A percentile compares a stretch with the other conserved stretches of the same genome.
phyloP scores from a whole-genome alignment of 2,113 vertebrate genomes.

The Microtus ochrogaster region DNA sequence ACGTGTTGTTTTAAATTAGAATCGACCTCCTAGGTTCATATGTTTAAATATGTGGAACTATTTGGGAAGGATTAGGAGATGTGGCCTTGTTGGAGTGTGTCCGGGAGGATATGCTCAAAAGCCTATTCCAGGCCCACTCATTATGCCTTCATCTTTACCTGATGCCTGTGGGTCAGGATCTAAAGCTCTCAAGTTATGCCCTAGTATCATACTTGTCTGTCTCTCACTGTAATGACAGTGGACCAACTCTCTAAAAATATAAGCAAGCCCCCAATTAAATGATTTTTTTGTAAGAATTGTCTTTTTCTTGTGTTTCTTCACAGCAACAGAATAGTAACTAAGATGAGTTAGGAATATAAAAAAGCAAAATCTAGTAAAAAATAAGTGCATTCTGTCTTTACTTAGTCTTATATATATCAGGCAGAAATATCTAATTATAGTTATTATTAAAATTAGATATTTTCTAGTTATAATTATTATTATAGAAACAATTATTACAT shows the following conservation, averaged over 20 bases:
- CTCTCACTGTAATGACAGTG: background rate
- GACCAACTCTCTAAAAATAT: background rate
- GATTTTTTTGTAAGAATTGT: background rate
- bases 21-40: background rate
- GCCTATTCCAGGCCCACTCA: background rate
- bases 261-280: background rate
- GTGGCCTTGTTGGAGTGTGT: background rate
- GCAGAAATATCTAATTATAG: background rate
- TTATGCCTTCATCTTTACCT: background rate
- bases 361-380: background rate
- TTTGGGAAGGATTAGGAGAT: background rate
- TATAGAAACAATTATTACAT: too few species aligned
- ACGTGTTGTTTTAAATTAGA: background rate
- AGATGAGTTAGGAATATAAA: background rate
- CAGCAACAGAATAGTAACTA: background rate
- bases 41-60: background rate
- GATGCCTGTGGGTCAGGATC: background rate
- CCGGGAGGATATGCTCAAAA: background rate
- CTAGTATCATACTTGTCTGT: too few species aligned
- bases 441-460: too few species aligned
- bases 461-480: too few species aligned
- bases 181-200: too few species aligned
- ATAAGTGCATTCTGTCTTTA: background rate
- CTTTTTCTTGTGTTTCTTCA: background rate
- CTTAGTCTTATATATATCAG: background rate